A percentile compares a stretch with the other conserved stretches of the same genome.
phyloP scores from a whole-genome alignment of 1,140 invertebrate genomes.

The Matsumurasca onukii region DNA sequence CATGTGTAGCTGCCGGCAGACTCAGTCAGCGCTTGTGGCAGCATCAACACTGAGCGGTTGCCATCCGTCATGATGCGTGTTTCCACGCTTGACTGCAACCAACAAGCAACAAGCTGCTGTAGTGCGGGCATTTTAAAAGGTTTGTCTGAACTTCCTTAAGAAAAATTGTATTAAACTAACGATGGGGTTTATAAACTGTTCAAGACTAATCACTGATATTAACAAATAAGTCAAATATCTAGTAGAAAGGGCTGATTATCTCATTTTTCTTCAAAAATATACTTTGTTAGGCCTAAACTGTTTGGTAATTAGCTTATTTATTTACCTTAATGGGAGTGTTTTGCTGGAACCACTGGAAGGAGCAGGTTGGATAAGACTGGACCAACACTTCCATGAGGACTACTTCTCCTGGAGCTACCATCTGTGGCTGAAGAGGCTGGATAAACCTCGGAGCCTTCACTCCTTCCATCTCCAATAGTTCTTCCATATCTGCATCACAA shows the following conservation, averaged over 20 bases:
- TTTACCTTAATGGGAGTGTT: slow-evolving; percentile 53
- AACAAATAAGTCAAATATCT: too few species aligned
- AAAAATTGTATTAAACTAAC: too few species aligned
- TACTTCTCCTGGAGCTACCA: slow-evolving; percentile 70
- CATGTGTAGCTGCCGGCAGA: slow-evolving; percentile 80
- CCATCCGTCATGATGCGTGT: slow-evolving; percentile 70
- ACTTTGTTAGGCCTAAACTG: too few species aligned
- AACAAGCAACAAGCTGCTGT: not conserved
- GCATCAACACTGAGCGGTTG: slow-evolving; percentile 79
- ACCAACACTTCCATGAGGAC: slow-evolving; percentile 77
- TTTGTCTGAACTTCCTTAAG: too few species aligned
- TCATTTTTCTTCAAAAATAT: slow-evolving; percentile 1
- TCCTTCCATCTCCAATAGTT: slow-evolving; percentile 55
- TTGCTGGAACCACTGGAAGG: slow-evolving; percentile 85
- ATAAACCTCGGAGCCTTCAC: slow-evolving; percentile 73
- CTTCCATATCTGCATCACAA: slow-evolving; percentile 54
- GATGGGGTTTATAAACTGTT: too few species aligned
- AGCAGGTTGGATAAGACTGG: slow-evolving; percentile 72
- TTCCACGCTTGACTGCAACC: slow-evolving; percentile 58
- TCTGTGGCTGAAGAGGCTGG: slow-evolving; percentile 67
- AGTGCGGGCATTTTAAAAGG: too few species aligned
- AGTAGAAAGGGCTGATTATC: too few species aligned
- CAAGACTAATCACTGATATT: too few species aligned
- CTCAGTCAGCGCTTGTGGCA: slow-evolving; percentile 72
- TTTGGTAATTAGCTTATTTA: too few species aligned